phyloP scores from a whole-genome alignment of 2,797 vertebrate genomes.

The Echeneis naucrates region DNA sequence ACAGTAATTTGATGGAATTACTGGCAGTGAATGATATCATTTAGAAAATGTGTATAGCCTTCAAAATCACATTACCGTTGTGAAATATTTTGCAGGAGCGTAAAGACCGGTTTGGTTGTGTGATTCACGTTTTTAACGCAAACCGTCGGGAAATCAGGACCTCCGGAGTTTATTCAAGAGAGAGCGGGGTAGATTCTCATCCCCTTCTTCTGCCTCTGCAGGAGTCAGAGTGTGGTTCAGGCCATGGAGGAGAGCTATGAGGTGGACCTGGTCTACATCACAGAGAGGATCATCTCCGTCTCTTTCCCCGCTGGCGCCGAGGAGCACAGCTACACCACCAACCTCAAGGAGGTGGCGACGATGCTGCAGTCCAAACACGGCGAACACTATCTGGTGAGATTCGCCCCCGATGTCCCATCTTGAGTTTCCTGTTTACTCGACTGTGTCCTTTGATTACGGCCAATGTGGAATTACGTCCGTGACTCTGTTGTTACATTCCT shows the following conservation, averaged over 20 bases:
- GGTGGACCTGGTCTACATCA: conserved; percentile 97
- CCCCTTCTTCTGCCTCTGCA: conserved; percentile 32
- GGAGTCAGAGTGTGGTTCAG: conserved; percentile 83
- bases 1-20: neutral
- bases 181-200: neutral
- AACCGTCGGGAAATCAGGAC: neutral
- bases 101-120: neutral
- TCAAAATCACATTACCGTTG: neutral
- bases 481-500: neutral
- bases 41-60: neutral
- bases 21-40: neutral
- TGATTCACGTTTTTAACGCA: neutral
- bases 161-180: neutral
- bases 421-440: neutral
- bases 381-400: conserved; percentile 92
- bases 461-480: neutral
- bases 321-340: conserved; percentile 89
- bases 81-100: neutral
- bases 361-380: conserved; percentile 98
- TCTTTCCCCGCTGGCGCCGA: conserved; percentile 88
- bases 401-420: rapidly evolving
- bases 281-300: conserved; percentile 95
- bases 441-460: neutral
- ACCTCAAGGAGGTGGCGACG: conserved; percentile 93
- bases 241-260: conserved; percentile 94